A percentile compares a stretch with the other conserved stretches of the same genome.
Conservation (phyloP, 2,797 vertebrate species). For the Borostomias antarcticus region DNA sequence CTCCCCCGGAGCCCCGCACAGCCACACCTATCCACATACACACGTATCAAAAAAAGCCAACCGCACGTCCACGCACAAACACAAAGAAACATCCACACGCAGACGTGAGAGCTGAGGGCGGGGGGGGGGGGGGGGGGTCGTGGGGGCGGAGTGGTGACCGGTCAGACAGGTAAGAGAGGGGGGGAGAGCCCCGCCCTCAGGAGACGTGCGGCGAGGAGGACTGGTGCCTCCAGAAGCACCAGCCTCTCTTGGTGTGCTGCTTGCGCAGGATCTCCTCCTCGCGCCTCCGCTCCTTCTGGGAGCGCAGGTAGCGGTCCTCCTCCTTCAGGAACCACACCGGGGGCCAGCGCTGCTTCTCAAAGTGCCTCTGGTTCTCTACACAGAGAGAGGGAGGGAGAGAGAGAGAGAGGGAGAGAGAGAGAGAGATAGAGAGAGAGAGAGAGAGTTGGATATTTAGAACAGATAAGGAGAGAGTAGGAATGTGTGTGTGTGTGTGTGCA, state of each 20-base stretch:
- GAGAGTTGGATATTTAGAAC: background rate
- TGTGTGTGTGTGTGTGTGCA: background rate
- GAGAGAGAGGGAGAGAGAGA: too few species aligned
- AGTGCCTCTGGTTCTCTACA: constrained; percentile 86
- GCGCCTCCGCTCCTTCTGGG: constrained; percentile 84
- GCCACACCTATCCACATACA: constrained; percentile 27
- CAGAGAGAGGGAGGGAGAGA: background rate
- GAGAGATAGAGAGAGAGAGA: background rate
- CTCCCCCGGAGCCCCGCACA: background rate
- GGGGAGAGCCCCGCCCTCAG: constrained; percentile 44
- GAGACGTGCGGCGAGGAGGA: constrained; percentile 81
- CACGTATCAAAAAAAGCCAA: constrained; percentile 58
- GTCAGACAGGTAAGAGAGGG: constrained; percentile 7
- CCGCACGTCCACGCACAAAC: constrained; percentile 59
- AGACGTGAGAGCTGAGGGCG: too few species aligned
- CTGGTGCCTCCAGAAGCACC: constrained; percentile 89
- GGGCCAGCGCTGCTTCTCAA: constrained; percentile 90
- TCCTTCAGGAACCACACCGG: constrained; percentile 93
- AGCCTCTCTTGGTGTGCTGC: constrained; percentile 85
- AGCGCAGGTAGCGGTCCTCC: constrained; percentile 89
- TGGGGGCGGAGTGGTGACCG: background rate
- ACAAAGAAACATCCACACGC: too few species aligned
- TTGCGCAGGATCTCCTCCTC: constrained; percentile 89
- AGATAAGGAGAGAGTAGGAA: constrained; percentile 7
- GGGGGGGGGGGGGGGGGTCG: constrained; percentile 11